Evolutionary conservation across 2,888 invertebrate genomes (phyloP).

Genomic region (Drosophila koepferae): DNA sequence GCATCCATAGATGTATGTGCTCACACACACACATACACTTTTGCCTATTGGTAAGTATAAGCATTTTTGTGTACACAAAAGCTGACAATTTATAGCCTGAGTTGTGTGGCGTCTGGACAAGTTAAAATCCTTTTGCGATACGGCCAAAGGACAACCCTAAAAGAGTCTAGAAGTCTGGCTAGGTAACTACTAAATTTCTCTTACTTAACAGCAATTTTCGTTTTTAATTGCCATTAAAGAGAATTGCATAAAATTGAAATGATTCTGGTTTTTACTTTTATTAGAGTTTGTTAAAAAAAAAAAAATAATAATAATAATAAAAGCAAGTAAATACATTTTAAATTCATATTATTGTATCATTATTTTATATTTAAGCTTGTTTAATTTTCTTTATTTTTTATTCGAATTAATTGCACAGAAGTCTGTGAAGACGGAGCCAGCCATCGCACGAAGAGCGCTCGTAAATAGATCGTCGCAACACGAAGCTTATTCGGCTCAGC

Average conservation of each 20-base stretch:
- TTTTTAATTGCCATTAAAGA: slow-evolving; percentile 37
- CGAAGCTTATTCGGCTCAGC: too few species aligned
- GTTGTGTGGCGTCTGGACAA: slow-evolving; percentile 57
- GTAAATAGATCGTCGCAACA: too few species aligned
- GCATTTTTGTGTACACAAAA: slow-evolving; percentile 68
- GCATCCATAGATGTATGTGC: slow-evolving; percentile 20
- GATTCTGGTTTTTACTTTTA: neutral
- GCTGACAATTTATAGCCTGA: slow-evolving; percentile 74
- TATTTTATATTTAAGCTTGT: too few species aligned
- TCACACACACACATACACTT: neutral
- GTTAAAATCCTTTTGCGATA: slow-evolving; percentile 53
- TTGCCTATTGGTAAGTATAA: slow-evolving; percentile 38
- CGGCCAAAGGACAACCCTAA: neutral
- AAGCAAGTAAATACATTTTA: neutral
- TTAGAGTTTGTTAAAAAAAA: neutral
- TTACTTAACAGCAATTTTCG: slow-evolving; percentile 24
- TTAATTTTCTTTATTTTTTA: too few species aligned
- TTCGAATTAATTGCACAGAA: too few species aligned
- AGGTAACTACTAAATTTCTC: slow-evolving; percentile 13
- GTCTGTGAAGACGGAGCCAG: too few species aligned
- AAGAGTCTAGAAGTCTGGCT: slow-evolving; percentile 18
- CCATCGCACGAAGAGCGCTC: too few species aligned
- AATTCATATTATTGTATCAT: too few species aligned
- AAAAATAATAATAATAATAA: too few species aligned
- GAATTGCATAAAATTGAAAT: neutral